A percentile compares a stretch with the other conserved stretches of the same genome.
Conservation (phyloP, 2,888 invertebrate species). For the Onthophagus sagittarius region DNA sequence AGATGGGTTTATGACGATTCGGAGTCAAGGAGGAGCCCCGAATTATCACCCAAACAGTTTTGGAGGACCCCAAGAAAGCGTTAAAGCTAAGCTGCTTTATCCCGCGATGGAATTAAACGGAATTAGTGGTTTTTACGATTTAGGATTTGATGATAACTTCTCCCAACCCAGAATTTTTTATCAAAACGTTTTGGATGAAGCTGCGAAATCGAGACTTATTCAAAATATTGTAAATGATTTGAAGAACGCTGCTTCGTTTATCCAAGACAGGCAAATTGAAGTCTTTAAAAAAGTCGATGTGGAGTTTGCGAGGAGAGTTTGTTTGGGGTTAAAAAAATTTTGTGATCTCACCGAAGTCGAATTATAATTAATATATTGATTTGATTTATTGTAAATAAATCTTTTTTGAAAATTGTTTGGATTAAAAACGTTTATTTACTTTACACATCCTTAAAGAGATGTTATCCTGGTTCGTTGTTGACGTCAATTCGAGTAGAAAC, state of each 20-base stretch:
- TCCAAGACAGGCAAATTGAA: slow-evolving; percentile 80
- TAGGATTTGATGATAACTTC: slow-evolving; percentile 82
- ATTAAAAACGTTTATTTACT: neutral
- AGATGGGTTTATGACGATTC: slow-evolving; percentile 74
- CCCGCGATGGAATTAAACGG: slow-evolving; percentile 62
- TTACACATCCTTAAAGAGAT: neutral
- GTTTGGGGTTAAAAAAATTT: slow-evolving; percentile 43
- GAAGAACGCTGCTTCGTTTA: slow-evolving; percentile 72
- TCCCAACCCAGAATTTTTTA: slow-evolving; percentile 81
- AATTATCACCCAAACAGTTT: slow-evolving; percentile 98
- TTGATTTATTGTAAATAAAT: too few relatives aligned
- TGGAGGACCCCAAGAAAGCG: slow-evolving; percentile 74
- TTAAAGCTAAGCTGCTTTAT: slow-evolving; percentile 58
- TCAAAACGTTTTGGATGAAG: slow-evolving; percentile 70
- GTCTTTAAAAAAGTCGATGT: slow-evolving; percentile 78
- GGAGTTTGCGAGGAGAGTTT: slow-evolving; percentile 71
- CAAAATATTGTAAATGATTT: slow-evolving; percentile 78
- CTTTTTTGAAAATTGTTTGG: too few relatives aligned
- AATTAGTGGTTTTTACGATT: slow-evolving; percentile 75
- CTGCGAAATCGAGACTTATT: slow-evolving; percentile 66
- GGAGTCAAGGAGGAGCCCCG: slow-evolving; percentile 86
- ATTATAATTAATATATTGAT: neutral
- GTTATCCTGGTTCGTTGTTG: neutral
- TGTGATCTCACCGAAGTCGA: neutral
- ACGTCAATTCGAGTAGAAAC: neutral